phyloP scores from a whole-genome alignment of 2,888 invertebrate genomes.

The Microplitis deprimator region DNA sequence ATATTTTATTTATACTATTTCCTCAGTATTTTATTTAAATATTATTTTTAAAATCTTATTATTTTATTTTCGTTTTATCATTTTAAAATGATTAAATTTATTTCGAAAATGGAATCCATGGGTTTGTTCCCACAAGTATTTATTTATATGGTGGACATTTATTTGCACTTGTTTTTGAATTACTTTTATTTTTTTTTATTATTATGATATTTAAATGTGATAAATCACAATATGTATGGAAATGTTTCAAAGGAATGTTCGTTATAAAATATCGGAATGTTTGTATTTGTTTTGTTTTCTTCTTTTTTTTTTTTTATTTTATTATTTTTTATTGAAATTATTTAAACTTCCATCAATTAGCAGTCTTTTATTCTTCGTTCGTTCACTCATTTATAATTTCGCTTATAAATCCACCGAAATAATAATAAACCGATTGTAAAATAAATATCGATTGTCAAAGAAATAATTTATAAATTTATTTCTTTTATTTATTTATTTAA shows the following conservation, averaged over 20 bases:
- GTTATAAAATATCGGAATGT: constrained; percentile 23
- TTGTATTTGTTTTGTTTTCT: not conserved
- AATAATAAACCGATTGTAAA: constrained; percentile 10
- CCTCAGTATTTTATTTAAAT: constrained; percentile 9
- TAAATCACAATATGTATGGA: not conserved
- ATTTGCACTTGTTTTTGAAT: constrained; percentile 21
- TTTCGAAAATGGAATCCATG: constrained; percentile 19
- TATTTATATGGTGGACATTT: not conserved
- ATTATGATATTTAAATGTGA: not conserved
- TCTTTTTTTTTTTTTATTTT: constrained; percentile 5
- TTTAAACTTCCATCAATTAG: constrained; percentile 14
- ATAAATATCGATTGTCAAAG: constrained; percentile 23
- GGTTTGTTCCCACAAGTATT: not conserved
- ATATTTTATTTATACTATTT: constrained; percentile 26
- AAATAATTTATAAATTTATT: constrained; percentile 2
- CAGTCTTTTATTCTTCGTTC: constrained; percentile 4
- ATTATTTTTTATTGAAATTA: constrained; percentile 2
- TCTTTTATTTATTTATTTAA: too few relatives aligned
- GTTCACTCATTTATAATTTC: not conserved
- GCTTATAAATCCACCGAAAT: constrained; percentile 3
- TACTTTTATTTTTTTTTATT: constrained; percentile 5
- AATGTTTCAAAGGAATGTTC: constrained; percentile 23
- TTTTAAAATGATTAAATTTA: constrained; percentile 14
- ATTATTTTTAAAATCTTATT: constrained; percentile 18
- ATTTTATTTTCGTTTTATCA: not conserved